A percentile compares a stretch with the other conserved stretches of the same genome.
These are phyloP conservation scores for Pitta sordida DNA, from an alignment of 2,113 vertebrate genomes.

Conservation along the genomic window DNA sequence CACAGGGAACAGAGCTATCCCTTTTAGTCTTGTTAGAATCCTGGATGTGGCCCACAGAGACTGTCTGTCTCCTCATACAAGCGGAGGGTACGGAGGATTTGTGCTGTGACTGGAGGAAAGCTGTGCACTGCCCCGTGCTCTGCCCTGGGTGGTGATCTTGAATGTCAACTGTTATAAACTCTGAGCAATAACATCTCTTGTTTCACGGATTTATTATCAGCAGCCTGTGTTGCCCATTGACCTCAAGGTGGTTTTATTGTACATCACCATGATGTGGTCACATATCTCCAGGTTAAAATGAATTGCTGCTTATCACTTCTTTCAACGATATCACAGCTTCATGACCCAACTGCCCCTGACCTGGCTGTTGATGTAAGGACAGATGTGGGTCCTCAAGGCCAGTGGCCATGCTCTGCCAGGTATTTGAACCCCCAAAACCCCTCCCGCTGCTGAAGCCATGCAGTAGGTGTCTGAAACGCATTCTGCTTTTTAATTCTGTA, in stretches of 20 bases:
- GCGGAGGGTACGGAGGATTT: background rate
- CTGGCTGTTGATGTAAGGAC: background rate
- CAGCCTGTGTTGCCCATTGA: conserved; percentile 31
- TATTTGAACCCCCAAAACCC: background rate
- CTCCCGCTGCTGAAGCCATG: background rate
- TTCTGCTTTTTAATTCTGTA: background rate
- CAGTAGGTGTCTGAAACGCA: background rate
- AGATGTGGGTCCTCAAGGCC: background rate
- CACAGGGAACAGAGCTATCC: background rate
- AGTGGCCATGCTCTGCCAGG: background rate
- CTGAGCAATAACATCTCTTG: conserved; percentile 9
- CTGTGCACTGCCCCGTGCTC: background rate
- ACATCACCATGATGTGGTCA: conserved; percentile 21
- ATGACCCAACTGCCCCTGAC: background rate
- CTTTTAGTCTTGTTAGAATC: background rate
- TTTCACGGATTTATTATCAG: conserved; percentile 54
- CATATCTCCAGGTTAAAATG: conserved; percentile 7
- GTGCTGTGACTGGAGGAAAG: background rate
- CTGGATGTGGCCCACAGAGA: background rate
- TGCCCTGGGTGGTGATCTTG: conserved; percentile 38
- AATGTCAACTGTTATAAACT: conserved; percentile 39
- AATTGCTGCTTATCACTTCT: conserved; percentile 27
- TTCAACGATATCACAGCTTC: background rate
- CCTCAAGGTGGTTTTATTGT: conserved; percentile 54
- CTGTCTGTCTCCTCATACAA: background rate